Evolutionary conservation across 2,797 vertebrate species (phyloP).

Genomic region (Epinephelus coioides): DNA sequence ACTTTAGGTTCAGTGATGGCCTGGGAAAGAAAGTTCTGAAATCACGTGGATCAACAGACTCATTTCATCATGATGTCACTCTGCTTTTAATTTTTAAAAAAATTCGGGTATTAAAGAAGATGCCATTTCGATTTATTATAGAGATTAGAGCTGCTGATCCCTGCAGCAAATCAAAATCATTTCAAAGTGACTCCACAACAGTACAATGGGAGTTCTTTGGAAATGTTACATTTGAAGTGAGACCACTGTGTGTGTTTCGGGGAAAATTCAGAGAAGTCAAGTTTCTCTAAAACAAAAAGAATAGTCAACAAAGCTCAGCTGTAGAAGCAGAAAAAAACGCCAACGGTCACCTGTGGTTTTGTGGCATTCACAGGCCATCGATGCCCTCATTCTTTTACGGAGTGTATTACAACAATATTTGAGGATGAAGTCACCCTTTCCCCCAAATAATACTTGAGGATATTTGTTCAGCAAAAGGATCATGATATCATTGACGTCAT

Average conservation of each 20-base stretch:
- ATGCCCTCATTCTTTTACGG: slow-evolving; percentile 72
- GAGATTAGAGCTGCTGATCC: neutral
- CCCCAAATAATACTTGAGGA: slow-evolving; percentile 44
- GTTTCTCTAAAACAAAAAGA: neutral
- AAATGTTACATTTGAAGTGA: neutral
- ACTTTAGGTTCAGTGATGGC: slow-evolving; percentile 71
- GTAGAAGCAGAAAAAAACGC: slow-evolving; percentile 13
- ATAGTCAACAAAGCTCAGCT: neutral
- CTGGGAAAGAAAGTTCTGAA: slow-evolving; percentile 67
- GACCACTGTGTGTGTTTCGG: neutral
- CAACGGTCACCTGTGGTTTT: slow-evolving; percentile 37
- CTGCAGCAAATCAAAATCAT: neutral
- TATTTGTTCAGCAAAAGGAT: slow-evolving; percentile 64
- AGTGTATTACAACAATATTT: slow-evolving; percentile 71
- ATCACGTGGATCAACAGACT: slow-evolving; percentile 73
- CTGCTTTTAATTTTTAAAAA: neutral
- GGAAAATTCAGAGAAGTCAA: slow-evolving; percentile 8
- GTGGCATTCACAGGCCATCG: slow-evolving; percentile 52
- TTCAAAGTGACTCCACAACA: neutral
- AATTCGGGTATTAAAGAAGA: neutral
- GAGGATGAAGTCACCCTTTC: slow-evolving; percentile 67
- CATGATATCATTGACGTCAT: slow-evolving; percentile 61
- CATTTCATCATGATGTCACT: slow-evolving; percentile 59
- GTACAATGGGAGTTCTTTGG: neutral
- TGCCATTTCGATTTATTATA: neutral